Evolutionary conservation across 2,888 invertebrate genomes (phyloP).

Genomic region (Xanthorhoe designata): DNA sequence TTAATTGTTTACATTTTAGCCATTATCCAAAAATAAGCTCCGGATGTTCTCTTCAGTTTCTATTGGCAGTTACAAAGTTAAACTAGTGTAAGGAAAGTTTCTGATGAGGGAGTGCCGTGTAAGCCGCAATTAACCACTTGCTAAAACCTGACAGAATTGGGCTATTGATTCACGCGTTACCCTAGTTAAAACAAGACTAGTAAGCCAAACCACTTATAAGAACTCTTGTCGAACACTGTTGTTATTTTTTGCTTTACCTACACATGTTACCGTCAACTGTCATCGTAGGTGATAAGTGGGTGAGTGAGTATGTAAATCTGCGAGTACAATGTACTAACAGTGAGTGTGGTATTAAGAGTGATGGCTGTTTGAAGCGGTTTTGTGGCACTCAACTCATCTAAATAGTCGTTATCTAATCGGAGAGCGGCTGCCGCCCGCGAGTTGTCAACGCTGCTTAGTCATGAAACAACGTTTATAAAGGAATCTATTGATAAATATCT

Average conservation of each 20-base stretch:
- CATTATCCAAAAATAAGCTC: not conserved
- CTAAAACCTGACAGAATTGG: constrained; percentile 34
- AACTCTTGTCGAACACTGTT: constrained; percentile 35
- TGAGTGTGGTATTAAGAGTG: constrained; percentile 36
- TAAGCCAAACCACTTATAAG: constrained; percentile 31
- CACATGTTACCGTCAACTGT: constrained; percentile 42
- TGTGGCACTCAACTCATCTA: constrained; percentile 18
- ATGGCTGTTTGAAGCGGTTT: constrained; percentile 46
- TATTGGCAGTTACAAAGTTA: not conserved
- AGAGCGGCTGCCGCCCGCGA: constrained; percentile 47
- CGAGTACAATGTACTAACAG: constrained; percentile 26
- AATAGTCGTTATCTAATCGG: constrained; percentile 58
- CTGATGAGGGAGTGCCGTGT: constrained; percentile 11
- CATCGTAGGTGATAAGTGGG: constrained; percentile 50
- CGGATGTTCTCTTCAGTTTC: not conserved
- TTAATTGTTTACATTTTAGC: not conserved
- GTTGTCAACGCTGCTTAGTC: constrained; percentile 46
- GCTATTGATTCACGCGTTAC: constrained; percentile 36
- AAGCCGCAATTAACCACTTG: constrained; percentile 26
- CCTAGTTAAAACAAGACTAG: constrained; percentile 34
- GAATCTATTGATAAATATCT: constrained; percentile 51
- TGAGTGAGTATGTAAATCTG: constrained; percentile 39
- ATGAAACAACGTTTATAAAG: constrained; percentile 56
- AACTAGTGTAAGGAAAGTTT: constrained; percentile 10
- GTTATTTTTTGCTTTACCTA: constrained; percentile 19